Evolutionary conservation across 1,140 invertebrate genomes (phyloP).

Genomic region (Hormaphis cornu): DNA sequence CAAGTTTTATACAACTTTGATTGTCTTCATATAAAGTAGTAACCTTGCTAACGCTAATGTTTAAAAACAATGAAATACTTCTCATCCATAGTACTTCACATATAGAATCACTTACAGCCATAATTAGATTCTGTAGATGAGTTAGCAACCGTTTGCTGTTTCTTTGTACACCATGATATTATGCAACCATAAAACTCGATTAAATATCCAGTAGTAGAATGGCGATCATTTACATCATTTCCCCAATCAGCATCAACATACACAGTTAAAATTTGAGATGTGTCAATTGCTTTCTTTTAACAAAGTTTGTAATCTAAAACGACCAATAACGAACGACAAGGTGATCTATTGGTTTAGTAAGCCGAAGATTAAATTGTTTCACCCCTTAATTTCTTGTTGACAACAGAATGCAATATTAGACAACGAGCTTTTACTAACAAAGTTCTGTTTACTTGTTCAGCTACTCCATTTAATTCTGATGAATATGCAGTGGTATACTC

Average conservation of each 20-base stretch:
- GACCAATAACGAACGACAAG: slow-evolving; percentile 31
- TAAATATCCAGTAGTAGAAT: not conserved
- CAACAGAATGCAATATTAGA: slow-evolving; percentile 8
- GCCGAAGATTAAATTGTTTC: slow-evolving; percentile 28
- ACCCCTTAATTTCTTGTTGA: slow-evolving; percentile 24
- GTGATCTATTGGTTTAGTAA: slow-evolving; percentile 31
- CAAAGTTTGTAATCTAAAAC: slow-evolving; percentile 34
- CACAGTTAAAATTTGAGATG: not conserved
- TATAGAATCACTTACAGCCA: not conserved
- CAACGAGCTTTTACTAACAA: slow-evolving; percentile 16
- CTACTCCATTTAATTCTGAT: slow-evolving; percentile 41
- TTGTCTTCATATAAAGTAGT: not conserved
- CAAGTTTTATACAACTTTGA: not conserved
- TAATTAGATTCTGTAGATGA: not conserved
- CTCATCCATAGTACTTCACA: not conserved
- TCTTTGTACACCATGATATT: slow-evolving; percentile 16
- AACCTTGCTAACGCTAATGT: not conserved
- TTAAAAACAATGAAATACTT: not conserved
- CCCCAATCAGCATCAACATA: not conserved
- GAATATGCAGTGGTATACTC: slow-evolving; percentile 39
- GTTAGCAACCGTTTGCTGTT: not conserved
- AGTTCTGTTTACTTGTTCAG: slow-evolving; percentile 40
- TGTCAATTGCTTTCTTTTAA: slow-evolving; percentile 35
- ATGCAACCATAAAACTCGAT: not conserved
- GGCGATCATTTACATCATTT: not conserved